phyloP scores from a whole-genome alignment of 2,888 invertebrate species.

The Phengaris arion region DNA sequence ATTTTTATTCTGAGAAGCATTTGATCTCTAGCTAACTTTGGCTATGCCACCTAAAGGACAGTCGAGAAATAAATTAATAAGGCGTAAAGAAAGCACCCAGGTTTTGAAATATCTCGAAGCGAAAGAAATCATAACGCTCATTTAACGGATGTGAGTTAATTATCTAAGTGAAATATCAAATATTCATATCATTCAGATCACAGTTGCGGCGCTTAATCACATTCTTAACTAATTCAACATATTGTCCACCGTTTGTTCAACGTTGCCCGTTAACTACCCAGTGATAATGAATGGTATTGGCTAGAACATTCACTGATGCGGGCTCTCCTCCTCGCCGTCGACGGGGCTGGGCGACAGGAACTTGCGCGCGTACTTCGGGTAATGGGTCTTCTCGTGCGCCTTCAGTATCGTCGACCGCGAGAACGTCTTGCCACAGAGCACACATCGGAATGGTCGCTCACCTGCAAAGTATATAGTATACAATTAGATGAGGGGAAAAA shows the following conservation, averaged over 20 bases:
- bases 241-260: slow-evolving; percentile 75
- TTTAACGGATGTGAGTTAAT: slow-evolving; percentile 69
- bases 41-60: slow-evolving; percentile 73
- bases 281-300: slow-evolving; percentile 50
- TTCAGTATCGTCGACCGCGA: slow-evolving; percentile 94
- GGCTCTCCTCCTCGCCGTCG: slow-evolving; percentile 90
- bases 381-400: slow-evolving; percentile 95
- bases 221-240: slow-evolving; percentile 77
- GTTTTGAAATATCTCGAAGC: slow-evolving; percentile 49
- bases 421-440: slow-evolving; percentile 93
- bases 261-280: slow-evolving; percentile 65
- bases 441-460: slow-evolving; percentile 93
- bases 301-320: slow-evolving; percentile 81
- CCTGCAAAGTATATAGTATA: slow-evolving; percentile 63
- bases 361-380: slow-evolving; percentile 93
- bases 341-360: slow-evolving; percentile 92
- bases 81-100: slow-evolving; percentile 74
- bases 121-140: slow-evolving; percentile 33
- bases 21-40: slow-evolving; percentile 74
- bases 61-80: slow-evolving; percentile 58
- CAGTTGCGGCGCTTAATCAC: slow-evolving; percentile 80
- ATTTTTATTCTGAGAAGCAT: slow-evolving; percentile 55
- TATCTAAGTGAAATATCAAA: slow-evolving; percentile 79
- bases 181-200: slow-evolving; percentile 81
- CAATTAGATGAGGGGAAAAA: background rate